Evolutionary conservation across 2,113 vertebrate genomes (phyloP).

Genomic region (Solea solea): DNA sequence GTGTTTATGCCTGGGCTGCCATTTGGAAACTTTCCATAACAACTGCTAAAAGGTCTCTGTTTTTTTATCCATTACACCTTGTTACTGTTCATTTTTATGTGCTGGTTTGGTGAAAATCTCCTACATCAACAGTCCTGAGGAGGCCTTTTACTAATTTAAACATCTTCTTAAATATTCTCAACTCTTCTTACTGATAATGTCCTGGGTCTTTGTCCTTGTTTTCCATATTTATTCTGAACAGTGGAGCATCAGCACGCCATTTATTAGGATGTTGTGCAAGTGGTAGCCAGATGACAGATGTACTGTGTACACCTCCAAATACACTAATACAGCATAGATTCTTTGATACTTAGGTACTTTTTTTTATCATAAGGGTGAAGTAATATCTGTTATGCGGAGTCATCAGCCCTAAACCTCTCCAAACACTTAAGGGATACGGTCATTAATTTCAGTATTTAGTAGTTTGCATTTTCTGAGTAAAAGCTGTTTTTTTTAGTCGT

Average conservation of each 20-base stretch:
- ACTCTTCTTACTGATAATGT: background rate
- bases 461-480: background rate
- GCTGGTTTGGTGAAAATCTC: background rate
- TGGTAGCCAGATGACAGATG: background rate
- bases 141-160: background rate
- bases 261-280: constrained; percentile 4
- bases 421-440: background rate
- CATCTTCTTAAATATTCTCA: too few relatives aligned
- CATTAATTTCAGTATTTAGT: too few relatives aligned
- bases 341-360: background rate
- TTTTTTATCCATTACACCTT: too few relatives aligned
- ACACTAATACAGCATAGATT: too few relatives aligned
- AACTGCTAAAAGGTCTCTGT: background rate
- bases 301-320: background rate
- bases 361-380: background rate
- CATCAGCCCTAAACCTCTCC: constrained; percentile 1
- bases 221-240: background rate
- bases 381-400: background rate
- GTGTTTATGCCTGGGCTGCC: constrained; percentile 2
- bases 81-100: background rate
- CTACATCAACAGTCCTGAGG: background rate
- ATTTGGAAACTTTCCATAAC: constrained; percentile 12
- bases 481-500: background rate
- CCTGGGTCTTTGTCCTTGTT: background rate
- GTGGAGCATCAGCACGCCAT: background rate